phyloP scores from a whole-genome alignment of 2,888 invertebrate species.

The Molanna angustata region DNA sequence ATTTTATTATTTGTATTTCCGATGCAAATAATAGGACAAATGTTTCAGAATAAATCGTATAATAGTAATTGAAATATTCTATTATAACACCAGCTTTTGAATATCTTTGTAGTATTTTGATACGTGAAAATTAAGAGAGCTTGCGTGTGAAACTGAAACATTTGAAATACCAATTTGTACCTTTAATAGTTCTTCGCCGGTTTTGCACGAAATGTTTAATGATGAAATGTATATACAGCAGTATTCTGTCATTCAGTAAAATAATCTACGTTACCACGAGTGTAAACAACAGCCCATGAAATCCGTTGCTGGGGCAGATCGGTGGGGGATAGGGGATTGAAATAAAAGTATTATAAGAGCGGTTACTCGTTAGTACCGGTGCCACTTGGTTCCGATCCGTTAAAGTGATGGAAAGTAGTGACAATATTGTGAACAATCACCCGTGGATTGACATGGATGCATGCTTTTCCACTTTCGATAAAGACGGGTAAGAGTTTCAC shows the following conservation, averaged over 20 bases:
- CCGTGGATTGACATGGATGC: slow-evolving; percentile 77
- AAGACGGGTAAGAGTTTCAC: slow-evolving; percentile 85
- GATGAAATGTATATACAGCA: neutral
- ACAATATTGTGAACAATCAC: slow-evolving; percentile 48
- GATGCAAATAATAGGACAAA: no score
- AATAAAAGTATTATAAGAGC: slow-evolving; percentile 21
- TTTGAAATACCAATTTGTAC: no score
- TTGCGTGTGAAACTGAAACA: no score
- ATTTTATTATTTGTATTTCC: no score
- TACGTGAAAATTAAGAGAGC: no score
- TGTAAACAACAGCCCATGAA: slow-evolving; percentile 13
- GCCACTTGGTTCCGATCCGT: slow-evolving; percentile 50
- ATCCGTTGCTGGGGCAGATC: slow-evolving; percentile 36
- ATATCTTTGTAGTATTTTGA: no score
- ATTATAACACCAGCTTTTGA: no score
- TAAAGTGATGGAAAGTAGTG: slow-evolving; percentile 42
- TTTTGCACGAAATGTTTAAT: neutral
- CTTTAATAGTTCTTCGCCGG: no score
- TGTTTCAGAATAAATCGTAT: no score
- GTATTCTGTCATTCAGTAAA: slow-evolving; percentile 2
- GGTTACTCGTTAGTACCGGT: slow-evolving; percentile 26
- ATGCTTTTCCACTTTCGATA: slow-evolving; percentile 87
- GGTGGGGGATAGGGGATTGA: slow-evolving; percentile 36
- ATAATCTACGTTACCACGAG: slow-evolving; percentile 1
- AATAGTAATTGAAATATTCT: no score